Base-by-base conservation (phyloP, 1,140 invertebrate genomes). In the Condylostylus longicornis region DNA sequence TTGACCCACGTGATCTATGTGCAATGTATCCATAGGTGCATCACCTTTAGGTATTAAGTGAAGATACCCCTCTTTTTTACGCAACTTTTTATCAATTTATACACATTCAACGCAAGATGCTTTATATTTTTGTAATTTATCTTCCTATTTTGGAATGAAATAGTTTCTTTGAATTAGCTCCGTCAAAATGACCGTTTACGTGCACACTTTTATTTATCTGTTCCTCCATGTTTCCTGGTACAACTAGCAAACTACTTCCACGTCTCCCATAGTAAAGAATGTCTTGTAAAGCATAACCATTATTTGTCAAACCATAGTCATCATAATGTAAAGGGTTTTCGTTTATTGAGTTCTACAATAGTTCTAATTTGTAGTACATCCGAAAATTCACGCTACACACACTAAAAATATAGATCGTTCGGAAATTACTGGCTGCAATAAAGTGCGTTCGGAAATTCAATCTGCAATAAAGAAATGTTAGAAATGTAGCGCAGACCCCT, bases 141-240 rank as follows among this genome's bases (percentile, higher is more conserved):
- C 38, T 15, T 42, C 23, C 33, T 62, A 7, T 4, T 61, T 51
- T 3, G 50, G 38, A 27, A 66, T 54, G 28, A 42, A 64, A 44
- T 51, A 65, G 7, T 64, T 53, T 44, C 47, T 42, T 15, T 35
- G 43, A 4, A 65, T 49, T 12, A 51, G 15, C 15, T 56, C 53
- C 39, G 54, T 47, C 3, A 48, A 64, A 61, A 51, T 64, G 56
- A 18, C 55, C 56, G 29, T 46, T 47, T 23, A 51, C 49, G 33
- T 64, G 60, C 6, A 43, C 45, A 31, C 30, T 45, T 13, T 28
- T 38, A 15, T 54, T 53, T 8, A 55, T 50, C 23, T 55, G 48
- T 25, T 35, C 33, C 25, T 51, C 42, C 42, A 53, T 50, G 4
- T 43, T 40, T 19, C 45, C 50, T 2, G 54, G 51, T 33, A 59